A percentile compares a stretch with the other conserved stretches of the same genome.
Conservation (phyloP, 2,797 vertebrate genomes). For the Melanotaenia nigrans region DNA sequence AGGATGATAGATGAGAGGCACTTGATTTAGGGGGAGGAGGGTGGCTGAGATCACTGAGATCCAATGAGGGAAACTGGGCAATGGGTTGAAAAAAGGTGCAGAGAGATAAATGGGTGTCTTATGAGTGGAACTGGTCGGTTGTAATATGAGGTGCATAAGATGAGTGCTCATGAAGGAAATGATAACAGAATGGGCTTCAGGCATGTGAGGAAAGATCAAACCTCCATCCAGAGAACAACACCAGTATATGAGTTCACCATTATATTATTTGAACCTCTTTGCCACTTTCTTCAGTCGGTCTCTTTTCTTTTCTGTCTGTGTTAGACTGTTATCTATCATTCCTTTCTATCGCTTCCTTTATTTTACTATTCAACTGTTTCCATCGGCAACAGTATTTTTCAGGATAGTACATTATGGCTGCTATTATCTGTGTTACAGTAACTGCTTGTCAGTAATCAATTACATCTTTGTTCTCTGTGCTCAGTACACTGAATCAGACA, state of each 20-base stretch:
- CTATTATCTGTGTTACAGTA: slow-evolving; percentile 73
- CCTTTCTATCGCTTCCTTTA: slow-evolving; percentile 28
- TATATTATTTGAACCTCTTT: slow-evolving; percentile 66
- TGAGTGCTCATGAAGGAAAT: slow-evolving; percentile 47
- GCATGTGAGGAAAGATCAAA: slow-evolving; percentile 56
- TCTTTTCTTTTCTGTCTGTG: slow-evolving; percentile 52
- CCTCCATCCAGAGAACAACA: slow-evolving; percentile 53
- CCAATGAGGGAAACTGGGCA: slow-evolving; percentile 55
- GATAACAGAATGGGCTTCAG: slow-evolving; percentile 42
- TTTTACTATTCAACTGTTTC: slow-evolving; percentile 44
- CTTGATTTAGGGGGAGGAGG: slow-evolving; percentile 58
- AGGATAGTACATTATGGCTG: slow-evolving; percentile 54
- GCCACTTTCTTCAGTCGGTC: slow-evolving; percentile 53
- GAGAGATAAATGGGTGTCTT: slow-evolving; percentile 59
- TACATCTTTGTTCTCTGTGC: slow-evolving; percentile 61
- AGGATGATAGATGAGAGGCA: slow-evolving; percentile 54
- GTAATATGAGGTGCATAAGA: slow-evolving; percentile 59
- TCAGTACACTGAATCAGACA: slow-evolving; percentile 42
- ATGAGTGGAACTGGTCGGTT: slow-evolving; percentile 41
- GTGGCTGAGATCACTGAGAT: slow-evolving; percentile 53
- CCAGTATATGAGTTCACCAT: slow-evolving; percentile 61
- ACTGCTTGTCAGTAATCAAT: slow-evolving; percentile 72
- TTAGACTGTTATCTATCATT: slow-evolving; percentile 36
- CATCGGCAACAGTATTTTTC: slow-evolving; percentile 57
- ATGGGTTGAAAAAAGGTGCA: slow-evolving; percentile 60